These are phyloP conservation scores for Taenioides sp. DNA, from an alignment of 2,797 vertebrate species.

Conservation along the genomic window DNA sequence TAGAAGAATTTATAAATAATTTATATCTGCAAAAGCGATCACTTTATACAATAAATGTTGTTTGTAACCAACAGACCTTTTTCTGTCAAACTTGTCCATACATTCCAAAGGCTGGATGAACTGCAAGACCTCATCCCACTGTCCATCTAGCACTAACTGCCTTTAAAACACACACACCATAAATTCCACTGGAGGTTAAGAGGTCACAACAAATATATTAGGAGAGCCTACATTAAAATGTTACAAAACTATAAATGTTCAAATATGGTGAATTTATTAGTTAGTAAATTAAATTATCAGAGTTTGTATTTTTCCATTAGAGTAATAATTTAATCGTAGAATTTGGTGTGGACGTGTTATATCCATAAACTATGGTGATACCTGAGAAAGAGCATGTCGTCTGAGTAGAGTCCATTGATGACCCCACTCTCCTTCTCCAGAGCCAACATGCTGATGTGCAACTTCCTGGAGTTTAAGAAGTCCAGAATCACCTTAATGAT, in stretches of 20 bases:
- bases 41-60: background rate
- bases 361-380: slow-evolving; percentile 62
- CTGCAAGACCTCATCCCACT: slow-evolving; percentile 98
- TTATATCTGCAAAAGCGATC: background rate
- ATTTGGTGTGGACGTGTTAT: slow-evolving; percentile 6
- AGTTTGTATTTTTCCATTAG: background rate
- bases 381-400: slow-evolving; percentile 99
- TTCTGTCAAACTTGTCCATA: slow-evolving; percentile 99
- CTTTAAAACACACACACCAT: slow-evolving; percentile 60
- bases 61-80: slow-evolving; percentile 78
- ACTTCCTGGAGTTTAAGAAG: slow-evolving; percentile 93
- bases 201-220: no score
- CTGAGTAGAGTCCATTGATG: slow-evolving; percentile 97
- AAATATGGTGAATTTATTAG: background rate
- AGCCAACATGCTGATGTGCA: slow-evolving; percentile 98
- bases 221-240: background rate
- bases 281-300: background rate
- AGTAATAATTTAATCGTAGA: background rate
- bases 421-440: slow-evolving; percentile 98
- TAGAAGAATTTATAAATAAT: background rate
- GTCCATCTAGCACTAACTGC: slow-evolving; percentile 95
- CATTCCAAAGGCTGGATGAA: slow-evolving; percentile 98
- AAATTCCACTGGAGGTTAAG: no score
- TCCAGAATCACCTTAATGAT: slow-evolving; percentile 97
- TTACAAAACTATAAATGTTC: background rate